Base-by-base conservation (phyloP, 2,797 vertebrate genomes). In the Labeo calbasu region DNA sequence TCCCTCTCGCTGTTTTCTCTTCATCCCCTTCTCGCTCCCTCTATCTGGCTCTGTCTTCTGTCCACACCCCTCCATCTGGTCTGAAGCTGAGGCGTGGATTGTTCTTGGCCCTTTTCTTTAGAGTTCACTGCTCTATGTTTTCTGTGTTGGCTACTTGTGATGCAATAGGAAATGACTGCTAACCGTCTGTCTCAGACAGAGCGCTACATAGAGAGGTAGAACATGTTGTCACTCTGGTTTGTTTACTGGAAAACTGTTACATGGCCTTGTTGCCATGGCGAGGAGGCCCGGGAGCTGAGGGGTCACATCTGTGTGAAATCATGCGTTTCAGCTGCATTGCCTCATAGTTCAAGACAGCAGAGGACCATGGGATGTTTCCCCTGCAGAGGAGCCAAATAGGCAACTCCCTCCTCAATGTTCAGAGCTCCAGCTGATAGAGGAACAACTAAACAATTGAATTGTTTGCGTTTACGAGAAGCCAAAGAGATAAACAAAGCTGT, bases 271-370 rank as follows among this genome's bases (percentile, higher is more conserved):
- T 89, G 84, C 87, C 84, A 89, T 90, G 40, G 87, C 17, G 32
- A 90, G 61, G 43, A 28, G 68, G 82, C 75, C 86, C 40, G 23
- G 77, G 75, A 66, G 65, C 71, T 72, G 71, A 84, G 77, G 82
- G 89, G 88, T 89, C 87, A 88, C 88, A 87, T 90, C 86, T 89
- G 87, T 88, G 88, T 85, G 86, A 89, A 86, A 88, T 91, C 88
- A 86, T 79, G 77, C 86, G 69, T 89, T 87, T 86, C 83, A 88
- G 77, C 77, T 75, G 65, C 79, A 86, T 84, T 89, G 87, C 86
- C 87, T 91, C 90, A 90, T 89, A 88, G 85, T 89, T 91, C 78
- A 89, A 79, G 73, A 88, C 55, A 59, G 82, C 82, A 55, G 86
- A 87, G 85, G 55, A 63, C 32, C 57, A 75, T 83, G 84, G 75